Percentiles rank a stretch among this genome's conserved stretches.
Conservation (phyloP, 2,797 vertebrate genomes). For the Miichthys miiuy region DNA sequence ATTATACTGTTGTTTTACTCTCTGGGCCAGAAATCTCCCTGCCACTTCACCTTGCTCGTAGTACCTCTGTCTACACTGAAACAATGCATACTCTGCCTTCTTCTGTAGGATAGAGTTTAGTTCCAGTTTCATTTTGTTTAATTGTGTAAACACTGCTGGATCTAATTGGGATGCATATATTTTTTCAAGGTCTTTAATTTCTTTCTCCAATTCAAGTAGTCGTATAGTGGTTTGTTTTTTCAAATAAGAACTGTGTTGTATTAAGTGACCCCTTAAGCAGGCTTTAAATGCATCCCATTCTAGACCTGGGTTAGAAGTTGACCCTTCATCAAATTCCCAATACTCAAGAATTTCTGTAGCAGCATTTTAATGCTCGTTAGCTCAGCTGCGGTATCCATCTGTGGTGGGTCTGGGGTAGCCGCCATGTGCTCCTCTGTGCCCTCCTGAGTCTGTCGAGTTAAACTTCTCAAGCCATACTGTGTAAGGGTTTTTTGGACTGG, state of each 20-base stretch:
- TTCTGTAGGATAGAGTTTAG: neutral
- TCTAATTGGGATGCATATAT: no score
- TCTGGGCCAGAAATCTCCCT: neutral
- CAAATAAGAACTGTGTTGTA: neutral
- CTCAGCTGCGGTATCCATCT: no score
- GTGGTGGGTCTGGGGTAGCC: no score
- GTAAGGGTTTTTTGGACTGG: no score
- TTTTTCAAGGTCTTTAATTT: neutral
- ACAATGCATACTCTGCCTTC: neutral
- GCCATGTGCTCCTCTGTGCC: no score
- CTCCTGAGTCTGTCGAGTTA: no score
- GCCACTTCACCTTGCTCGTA: neutral
- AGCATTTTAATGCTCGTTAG: no score
- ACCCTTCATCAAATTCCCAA: neutral
- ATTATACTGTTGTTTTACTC: neutral
- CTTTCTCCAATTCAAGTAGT: neutral
- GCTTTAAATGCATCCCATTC: constrained; percentile 9
- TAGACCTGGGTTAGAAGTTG: neutral
- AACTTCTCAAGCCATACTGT: no score
- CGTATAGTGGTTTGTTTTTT: neutral
- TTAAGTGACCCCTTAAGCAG: neutral
- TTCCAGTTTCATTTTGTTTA: no score
- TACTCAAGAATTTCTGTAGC: constrained; percentile 3
- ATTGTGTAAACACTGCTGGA: no score
- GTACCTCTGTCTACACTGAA: neutral